These are phyloP conservation scores for Polypedilum vanderplanki DNA, from an alignment of 1,140 invertebrate species.

Conservation along the genomic window DNA sequence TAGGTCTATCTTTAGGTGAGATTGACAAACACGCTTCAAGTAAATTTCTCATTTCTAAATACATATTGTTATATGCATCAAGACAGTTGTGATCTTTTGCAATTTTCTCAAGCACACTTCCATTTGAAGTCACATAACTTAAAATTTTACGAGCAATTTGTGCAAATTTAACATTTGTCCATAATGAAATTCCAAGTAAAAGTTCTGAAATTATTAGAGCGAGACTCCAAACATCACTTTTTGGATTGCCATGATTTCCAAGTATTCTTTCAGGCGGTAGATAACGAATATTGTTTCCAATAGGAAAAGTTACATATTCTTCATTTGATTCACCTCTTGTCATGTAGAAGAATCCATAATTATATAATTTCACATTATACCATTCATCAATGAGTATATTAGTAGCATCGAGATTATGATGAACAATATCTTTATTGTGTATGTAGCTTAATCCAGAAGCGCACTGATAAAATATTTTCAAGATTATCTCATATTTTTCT, in stretches of 20 bases:
- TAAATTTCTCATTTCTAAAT: slow-evolving; percentile 51
- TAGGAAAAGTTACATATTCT: slow-evolving; percentile 73
- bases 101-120: slow-evolving; percentile 62
- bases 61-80: slow-evolving; percentile 48
- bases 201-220: slow-evolving; percentile 81
- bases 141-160: slow-evolving; percentile 67
- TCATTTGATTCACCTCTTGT: slow-evolving; percentile 60
- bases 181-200: slow-evolving; percentile 56
- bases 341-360: slow-evolving; percentile 90
- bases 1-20: slow-evolving; percentile 54
- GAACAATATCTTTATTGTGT: slow-evolving; percentile 61
- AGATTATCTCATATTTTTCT: slow-evolving; percentile 1
- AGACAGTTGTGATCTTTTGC: slow-evolving; percentile 66
- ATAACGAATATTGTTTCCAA: slow-evolving; percentile 75
- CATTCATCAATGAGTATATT: slow-evolving; percentile 73
- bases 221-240: slow-evolving; percentile 86
- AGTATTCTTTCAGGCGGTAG: slow-evolving; percentile 79
- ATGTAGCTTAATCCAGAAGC: slow-evolving; percentile 67
- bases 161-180: slow-evolving; percentile 63
- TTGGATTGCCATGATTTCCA: slow-evolving; percentile 53
- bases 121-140: slow-evolving; percentile 56
- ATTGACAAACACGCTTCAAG: slow-evolving; percentile 64
- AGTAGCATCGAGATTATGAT: slow-evolving; percentile 72
- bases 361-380: slow-evolving; percentile 75
- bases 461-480: slow-evolving; percentile 51